These are phyloP conservation scores for Neotoxoptera formosana DNA, from an alignment of 1,140 invertebrate species.

Conservation along the genomic window DNA sequence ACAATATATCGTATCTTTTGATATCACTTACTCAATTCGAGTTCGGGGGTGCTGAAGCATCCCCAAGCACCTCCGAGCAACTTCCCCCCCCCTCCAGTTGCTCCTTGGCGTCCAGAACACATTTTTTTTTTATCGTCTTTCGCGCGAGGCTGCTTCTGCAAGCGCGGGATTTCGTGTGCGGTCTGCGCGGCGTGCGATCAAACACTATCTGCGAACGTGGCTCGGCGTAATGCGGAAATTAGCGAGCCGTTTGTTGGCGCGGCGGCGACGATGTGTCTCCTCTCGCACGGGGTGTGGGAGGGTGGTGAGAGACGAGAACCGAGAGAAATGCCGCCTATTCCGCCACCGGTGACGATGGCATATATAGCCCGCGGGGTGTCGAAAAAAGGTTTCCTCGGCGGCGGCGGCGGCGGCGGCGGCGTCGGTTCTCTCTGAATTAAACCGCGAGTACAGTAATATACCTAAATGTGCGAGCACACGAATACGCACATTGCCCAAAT, in stretches of 20 bases:
- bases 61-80: too few relatives aligned
- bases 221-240: background rate
- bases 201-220: background rate
- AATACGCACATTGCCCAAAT: background rate
- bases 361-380: background rate
- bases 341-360: background rate
- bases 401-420: background rate
- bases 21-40: too few relatives aligned
- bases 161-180: background rate
- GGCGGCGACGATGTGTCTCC: background rate
- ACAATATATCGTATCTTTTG: too few relatives aligned
- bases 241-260: background rate
- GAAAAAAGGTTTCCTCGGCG: slow-evolving; percentile 6
- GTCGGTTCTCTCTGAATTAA: background rate
- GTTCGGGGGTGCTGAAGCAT: too few relatives aligned
- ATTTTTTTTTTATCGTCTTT: too few relatives aligned
- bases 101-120: background rate
- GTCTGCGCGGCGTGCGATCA: too few relatives aligned
- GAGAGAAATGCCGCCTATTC: background rate
- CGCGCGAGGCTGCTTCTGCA: background rate
- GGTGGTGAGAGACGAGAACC: background rate
- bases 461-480: background rate
- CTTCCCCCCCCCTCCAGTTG: too few relatives aligned
- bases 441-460: background rate
- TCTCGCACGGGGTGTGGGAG: background rate